Evolutionary conservation across 2,888 invertebrate species (phyloP).

Genomic region (Clistopyga incitator): DNA sequence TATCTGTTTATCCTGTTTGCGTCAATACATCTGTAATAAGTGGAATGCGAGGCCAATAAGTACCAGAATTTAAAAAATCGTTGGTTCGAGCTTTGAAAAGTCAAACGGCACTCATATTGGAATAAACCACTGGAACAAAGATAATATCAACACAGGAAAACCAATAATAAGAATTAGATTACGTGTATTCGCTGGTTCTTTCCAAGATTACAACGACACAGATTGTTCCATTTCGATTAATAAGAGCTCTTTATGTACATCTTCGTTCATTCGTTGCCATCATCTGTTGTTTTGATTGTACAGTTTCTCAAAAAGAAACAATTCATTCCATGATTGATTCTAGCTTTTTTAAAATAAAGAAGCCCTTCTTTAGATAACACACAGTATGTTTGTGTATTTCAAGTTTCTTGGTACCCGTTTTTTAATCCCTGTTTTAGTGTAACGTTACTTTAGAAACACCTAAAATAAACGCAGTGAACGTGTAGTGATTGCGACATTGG

Average conservation of each 20-base stretch:
- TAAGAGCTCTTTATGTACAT: no score
- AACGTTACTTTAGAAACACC: neutral
- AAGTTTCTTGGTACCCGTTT: neutral
- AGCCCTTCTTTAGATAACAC: no score
- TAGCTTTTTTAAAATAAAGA: no score
- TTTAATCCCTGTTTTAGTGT: no score
- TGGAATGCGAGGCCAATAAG: conserved; percentile 9
- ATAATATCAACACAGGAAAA: neutral
- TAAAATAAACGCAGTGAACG: neutral
- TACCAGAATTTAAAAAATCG: neutral
- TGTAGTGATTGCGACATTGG: neutral
- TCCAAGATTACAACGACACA: no score
- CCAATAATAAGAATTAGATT: no score
- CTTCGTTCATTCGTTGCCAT: no score
- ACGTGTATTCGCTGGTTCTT: no score
- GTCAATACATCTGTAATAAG: neutral
- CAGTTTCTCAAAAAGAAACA: no score
- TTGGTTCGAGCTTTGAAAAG: neutral
- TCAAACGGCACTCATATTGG: neutral
- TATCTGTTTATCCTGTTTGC: conserved; percentile 5
- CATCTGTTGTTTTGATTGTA: no score
- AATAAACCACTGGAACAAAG: neutral
- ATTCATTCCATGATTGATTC: no score
- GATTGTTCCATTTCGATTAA: no score
- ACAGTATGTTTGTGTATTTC: neutral